phyloP scores from a whole-genome alignment of 2,888 invertebrate genomes.

The Empis stercorea region DNA sequence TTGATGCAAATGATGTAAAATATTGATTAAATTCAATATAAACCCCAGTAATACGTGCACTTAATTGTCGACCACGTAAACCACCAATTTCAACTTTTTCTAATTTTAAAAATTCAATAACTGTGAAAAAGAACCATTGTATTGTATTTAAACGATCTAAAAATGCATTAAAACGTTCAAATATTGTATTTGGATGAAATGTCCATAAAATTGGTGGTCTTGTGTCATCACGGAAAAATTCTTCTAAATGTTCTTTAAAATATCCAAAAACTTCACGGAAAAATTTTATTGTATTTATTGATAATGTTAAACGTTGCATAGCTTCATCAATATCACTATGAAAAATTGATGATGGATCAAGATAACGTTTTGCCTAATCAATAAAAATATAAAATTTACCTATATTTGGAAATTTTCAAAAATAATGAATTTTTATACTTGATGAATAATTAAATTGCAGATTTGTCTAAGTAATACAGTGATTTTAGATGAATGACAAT shows the following conservation, averaged over 20 bases:
- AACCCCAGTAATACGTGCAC: conserved; percentile 62
- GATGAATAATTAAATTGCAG: conserved; percentile 78
- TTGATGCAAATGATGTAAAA: conserved; percentile 69
- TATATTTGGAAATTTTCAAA: too few species aligned
- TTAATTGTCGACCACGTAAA: conserved; percentile 65
- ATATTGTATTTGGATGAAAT: conserved; percentile 71
- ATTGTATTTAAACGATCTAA: conserved; percentile 63
- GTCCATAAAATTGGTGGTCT: conserved; percentile 50
- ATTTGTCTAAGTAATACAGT: conserved; percentile 82
- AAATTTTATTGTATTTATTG: conserved; percentile 51
- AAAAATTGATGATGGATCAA: conserved; percentile 84
- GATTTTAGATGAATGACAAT: conserved; percentile 77
- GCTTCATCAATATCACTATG: conserved; percentile 93
- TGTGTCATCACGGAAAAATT: conserved; percentile 50
- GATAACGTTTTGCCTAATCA: conserved; percentile 64
- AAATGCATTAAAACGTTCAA: conserved; percentile 65
- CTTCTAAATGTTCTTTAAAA: conserved; percentile 53
- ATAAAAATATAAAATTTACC: too few species aligned
- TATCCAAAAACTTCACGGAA: conserved; percentile 53
- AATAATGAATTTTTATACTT: too few species aligned
- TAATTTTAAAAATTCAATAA: conserved; percentile 83
- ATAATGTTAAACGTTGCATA: conserved; percentile 60
- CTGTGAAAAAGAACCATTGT: conserved; percentile 75
- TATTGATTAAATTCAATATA: conserved; percentile 73
- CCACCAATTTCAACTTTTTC: conserved; percentile 94